Conservation (phyloP, 2,113 vertebrate genomes). For the Genyomyrus donnyi region DNA sequence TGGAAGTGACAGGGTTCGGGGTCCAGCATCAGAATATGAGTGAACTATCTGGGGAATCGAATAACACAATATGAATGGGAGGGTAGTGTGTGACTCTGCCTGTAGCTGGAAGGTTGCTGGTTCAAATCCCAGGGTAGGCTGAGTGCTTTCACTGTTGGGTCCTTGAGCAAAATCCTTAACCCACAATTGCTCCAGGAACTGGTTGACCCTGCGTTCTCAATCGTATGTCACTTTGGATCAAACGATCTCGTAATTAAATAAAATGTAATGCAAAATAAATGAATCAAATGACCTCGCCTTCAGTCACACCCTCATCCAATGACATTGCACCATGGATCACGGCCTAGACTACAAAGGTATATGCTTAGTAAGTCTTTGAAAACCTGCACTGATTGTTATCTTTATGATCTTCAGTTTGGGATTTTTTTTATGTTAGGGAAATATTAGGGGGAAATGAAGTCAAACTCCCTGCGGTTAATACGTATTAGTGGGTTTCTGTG, state of each 20-base stretch:
- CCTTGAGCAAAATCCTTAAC: neutral
- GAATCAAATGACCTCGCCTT: neutral
- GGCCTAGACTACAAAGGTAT: slow-evolving; percentile 78
- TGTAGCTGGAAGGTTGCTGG: neutral
- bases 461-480: slow-evolving; percentile 83
- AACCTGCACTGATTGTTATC: slow-evolving; percentile 75
- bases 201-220: neutral
- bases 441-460: slow-evolving; percentile 77
- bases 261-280: neutral
- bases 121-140: slow-evolving; percentile 49
- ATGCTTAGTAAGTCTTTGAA: slow-evolving; percentile 73
- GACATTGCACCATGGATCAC: slow-evolving; percentile 80
- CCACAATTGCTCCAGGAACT: slow-evolving; percentile 35
- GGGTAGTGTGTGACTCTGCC: neutral
- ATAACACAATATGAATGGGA: neutral
- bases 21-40: neutral
- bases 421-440: slow-evolving; percentile 75
- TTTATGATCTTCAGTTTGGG: slow-evolving; percentile 75
- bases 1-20: neutral
- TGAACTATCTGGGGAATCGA: neutral
- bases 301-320: slow-evolving; percentile 23
- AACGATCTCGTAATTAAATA: neutral
- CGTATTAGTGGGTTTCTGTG: slow-evolving; percentile 80
- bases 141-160: neutral
- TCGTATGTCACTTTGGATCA: neutral